A percentile compares a stretch with the other conserved stretches of the same genome.
phyloP scores from a whole-genome alignment of 92 coral and sea anemone species.

The Zoanthus sociatus region DNA sequence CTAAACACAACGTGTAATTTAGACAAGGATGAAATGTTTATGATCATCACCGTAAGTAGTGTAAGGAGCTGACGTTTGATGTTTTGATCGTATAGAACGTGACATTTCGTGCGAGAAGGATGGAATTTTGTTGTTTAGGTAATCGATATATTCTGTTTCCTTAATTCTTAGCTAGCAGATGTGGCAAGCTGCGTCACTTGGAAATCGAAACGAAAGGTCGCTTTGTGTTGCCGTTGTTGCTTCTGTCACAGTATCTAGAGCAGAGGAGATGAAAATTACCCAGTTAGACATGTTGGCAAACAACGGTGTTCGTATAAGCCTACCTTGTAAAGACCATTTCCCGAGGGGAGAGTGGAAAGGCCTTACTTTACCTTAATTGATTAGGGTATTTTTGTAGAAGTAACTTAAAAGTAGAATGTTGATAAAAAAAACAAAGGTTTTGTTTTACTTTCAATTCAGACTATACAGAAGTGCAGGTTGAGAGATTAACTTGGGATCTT shows the following conservation, averaged over 20 bases:
- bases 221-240: slow-evolving; percentile 69
- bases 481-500: too few species aligned
- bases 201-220: slow-evolving; percentile 73
- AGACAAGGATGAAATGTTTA: too few species aligned
- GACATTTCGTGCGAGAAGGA: too few species aligned
- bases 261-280: slow-evolving; percentile 59
- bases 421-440: too few species aligned
- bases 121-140: not conserved
- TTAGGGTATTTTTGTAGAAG: too few species aligned
- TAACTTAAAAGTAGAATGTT: too few species aligned
- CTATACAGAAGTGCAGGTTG: too few species aligned
- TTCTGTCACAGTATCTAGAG: slow-evolving; percentile 87
- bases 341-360: not conserved
- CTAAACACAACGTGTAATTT: too few species aligned
- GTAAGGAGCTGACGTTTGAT: too few species aligned
- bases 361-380: not conserved
- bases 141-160: not conserved
- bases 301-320: not conserved
- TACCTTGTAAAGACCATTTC: not conserved
- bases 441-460: too few species aligned
- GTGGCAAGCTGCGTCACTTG: slow-evolving; percentile 71
- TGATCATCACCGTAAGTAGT: too few species aligned
- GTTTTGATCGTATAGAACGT: too few species aligned
- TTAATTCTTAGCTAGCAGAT: slow-evolving; percentile 42
- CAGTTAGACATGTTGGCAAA: not conserved